Conservation (phyloP, 2,113 vertebrate species). For the Ceuthmochares aereus region DNA sequence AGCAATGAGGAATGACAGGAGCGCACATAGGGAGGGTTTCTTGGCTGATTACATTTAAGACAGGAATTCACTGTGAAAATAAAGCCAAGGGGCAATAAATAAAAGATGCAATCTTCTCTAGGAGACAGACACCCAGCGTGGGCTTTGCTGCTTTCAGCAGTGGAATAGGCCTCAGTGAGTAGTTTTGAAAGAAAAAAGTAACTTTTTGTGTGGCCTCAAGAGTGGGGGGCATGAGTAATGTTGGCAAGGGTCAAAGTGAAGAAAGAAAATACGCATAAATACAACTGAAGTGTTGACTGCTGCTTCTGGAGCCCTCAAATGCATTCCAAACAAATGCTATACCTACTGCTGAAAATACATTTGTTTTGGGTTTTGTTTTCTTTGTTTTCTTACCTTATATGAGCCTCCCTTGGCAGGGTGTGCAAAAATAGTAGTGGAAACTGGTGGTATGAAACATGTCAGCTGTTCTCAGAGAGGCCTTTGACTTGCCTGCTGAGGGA, state of each 20-base stretch:
- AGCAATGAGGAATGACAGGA: slow-evolving; percentile 93
- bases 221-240: slow-evolving; percentile 5
- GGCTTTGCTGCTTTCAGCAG: slow-evolving; percentile 80
- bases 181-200: slow-evolving; percentile 60
- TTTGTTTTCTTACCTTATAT: neutral
- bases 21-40: slow-evolving; percentile 89
- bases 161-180: slow-evolving; percentile 78
- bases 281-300: slow-evolving; percentile 34
- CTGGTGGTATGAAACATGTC: neutral
- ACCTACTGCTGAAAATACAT: slow-evolving; percentile 35
- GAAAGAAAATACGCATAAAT: slow-evolving; percentile 37
- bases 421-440: neutral
- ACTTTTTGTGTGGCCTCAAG: slow-evolving; percentile 60
- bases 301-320: slow-evolving; percentile 38
- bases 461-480: neutral
- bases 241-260: slow-evolving; percentile 49
- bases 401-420: neutral
- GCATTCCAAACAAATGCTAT: slow-evolving; percentile 24
- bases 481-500: neutral
- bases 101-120: slow-evolving; percentile 94
- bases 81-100: slow-evolving; percentile 93
- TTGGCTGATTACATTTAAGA: slow-evolving; percentile 95
- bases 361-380: neutral
- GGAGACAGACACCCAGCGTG: slow-evolving; percentile 80
- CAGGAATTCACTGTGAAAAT: slow-evolving; percentile 96